Percentiles rank a stretch among this genome's conserved stretches.
Conservation (phyloP, 2,797 vertebrate genomes). For the Micromesistius poutassou region DNA sequence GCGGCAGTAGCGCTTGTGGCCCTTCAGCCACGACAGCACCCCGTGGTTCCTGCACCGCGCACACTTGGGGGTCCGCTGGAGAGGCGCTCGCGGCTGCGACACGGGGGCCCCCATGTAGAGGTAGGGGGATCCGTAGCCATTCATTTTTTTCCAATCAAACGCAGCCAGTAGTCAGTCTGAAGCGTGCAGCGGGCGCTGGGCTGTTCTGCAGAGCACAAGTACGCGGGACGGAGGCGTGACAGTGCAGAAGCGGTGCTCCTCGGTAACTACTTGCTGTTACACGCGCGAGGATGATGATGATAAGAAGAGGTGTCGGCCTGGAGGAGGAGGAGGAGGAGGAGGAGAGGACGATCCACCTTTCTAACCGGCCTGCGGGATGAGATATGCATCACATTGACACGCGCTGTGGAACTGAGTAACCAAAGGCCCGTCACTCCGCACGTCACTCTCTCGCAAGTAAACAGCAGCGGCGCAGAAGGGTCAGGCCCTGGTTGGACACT, state of each 20-base stretch:
- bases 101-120: conserved; percentile 93
- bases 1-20: conserved; percentile 95
- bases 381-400: conserved; percentile 67
- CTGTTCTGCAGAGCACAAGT: neutral
- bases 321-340: conserved; percentile 15
- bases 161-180: neutral
- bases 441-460: conserved; percentile 30
- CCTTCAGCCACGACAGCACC: conserved; percentile 94
- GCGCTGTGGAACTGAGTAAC: conserved; percentile 61
- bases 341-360: conserved; percentile 60
- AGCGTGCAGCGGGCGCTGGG: neutral
- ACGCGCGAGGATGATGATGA: neutral
- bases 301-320: conserved; percentile 51
- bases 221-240: neutral
- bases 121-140: conserved; percentile 94
- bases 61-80: conserved; percentile 94
- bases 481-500: neutral
- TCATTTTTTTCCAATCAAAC: conserved; percentile 71
- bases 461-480: neutral
- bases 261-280: neutral
- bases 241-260: neutral
- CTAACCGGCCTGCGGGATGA: conserved; percentile 32
- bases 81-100: conserved; percentile 87
- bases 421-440: conserved; percentile 53
- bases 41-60: conserved; percentile 95